These are phyloP conservation scores for Myotis pilosus DNA, from an alignment of 2,797 vertebrate genomes.

Conservation along the genomic window DNA sequence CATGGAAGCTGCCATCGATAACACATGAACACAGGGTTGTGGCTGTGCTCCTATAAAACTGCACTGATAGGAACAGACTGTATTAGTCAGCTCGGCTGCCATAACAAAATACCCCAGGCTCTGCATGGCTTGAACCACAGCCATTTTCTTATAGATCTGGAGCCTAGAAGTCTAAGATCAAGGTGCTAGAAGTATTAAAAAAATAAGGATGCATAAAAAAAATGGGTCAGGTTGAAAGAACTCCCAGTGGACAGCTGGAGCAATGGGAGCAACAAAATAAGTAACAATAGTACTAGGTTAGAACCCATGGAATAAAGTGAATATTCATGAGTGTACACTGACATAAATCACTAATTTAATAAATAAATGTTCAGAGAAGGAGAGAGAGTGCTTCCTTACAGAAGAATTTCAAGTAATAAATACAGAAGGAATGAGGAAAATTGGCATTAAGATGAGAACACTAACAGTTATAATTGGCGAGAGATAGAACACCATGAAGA, in stretches of 20 bases:
- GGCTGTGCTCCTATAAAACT: background rate
- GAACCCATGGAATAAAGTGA: background rate
- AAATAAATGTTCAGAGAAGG: background rate
- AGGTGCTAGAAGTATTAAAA: background rate
- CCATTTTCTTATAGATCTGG: background rate
- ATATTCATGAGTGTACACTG: background rate
- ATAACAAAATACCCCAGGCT: background rate
- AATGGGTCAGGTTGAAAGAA: background rate
- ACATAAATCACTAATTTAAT: background rate
- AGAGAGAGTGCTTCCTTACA: background rate
- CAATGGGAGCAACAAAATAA: background rate
- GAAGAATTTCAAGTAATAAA: constrained; percentile 1
- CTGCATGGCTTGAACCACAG: background rate
- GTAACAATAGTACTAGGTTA: background rate
- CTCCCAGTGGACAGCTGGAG: background rate
- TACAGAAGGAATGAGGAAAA: background rate
- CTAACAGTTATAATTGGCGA: background rate
- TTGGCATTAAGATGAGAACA: background rate
- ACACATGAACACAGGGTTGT: background rate
- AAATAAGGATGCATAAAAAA: background rate
- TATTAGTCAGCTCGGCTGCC: background rate
- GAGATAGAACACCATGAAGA: background rate
- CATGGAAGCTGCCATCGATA: background rate
- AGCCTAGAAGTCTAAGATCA: background rate
- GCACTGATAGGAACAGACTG: background rate